Evolutionary conservation across 2,797 vertebrate genomes (phyloP), one percentile per base, ranked within the genome.

Genomic region (Betta splendens): DNA sequence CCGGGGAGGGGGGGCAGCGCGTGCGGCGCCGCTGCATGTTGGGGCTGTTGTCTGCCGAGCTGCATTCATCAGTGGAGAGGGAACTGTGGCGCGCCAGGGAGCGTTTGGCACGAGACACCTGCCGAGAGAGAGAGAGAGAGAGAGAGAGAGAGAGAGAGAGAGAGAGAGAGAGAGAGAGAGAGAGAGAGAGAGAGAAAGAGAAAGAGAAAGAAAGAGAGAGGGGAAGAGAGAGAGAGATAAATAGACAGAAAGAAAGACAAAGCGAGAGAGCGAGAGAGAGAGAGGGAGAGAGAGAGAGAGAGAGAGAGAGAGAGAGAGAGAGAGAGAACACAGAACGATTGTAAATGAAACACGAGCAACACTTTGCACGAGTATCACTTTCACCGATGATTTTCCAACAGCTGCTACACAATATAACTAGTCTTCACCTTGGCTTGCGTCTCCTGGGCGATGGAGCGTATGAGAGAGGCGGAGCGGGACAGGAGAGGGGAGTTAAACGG

Each of bases 401-500:
- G 17, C 10, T 17, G 2, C 1, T 1, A 6, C n/a, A 13, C 33
- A 8, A 33, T 16, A 8, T 5, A 8, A 16, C 15, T 17, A 25
- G 26, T 33, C 13, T 64, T 72, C 59, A 96, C 94, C 85, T 98
- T 98, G 52, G 94, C 94, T 75, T 97, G 94, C 49, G 96, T 94
- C 79, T 98, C 96, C 56, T 96, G 93, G 18, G 94, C 94, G 35
- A 99, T 95, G 67, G 96, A 94, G 77, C 94, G 95, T 21, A 98
- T 90, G 21, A 98, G 91, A 0, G 97, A 98, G 12, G 96, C 94
- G 0, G 97, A 99, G 52, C 97, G 94, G 0, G 96, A 95, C 5
- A 99, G 89, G 55, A 99, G 89, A 0, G 97, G 97, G 1, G 97
- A 99, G 53, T 92, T 92, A 8, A 98, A 98, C 0, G 96, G 97